phyloP scores from a whole-genome alignment of 2,888 invertebrate genomes.

The Caenorhabditis parvicauda region DNA sequence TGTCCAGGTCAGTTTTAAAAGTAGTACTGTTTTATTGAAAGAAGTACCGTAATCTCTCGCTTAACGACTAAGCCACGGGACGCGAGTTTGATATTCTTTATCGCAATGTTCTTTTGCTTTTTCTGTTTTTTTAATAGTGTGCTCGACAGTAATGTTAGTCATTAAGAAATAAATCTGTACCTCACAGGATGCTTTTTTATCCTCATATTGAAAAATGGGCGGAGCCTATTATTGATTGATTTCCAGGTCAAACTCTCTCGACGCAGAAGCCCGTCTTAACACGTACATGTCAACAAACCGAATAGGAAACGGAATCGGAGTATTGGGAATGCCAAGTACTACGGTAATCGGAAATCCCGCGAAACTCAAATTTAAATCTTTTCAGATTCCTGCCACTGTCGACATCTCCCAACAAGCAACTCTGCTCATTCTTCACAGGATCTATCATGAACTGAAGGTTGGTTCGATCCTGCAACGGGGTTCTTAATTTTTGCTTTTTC shows the following conservation, averaged over 20 bases:
- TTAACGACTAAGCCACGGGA: no score
- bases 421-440: conserved; percentile 54
- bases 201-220: conserved; percentile 1
- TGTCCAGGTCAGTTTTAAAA: no score
- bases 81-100: no score
- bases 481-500: no score
- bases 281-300: conserved; percentile 41
- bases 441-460: conserved; percentile 58
- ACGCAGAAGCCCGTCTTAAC: conserved; percentile 47
- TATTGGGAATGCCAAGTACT: conserved; percentile 13
- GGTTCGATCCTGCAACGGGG: no score
- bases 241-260: conserved; percentile 49
- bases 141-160: no score
- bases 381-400: conserved; percentile 7
- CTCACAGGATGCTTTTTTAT: no score
- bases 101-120: no score
- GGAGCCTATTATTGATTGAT: not conserved
- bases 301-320: conserved; percentile 31
- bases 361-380: not conserved
- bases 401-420: conserved; percentile 57
- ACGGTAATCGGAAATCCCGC: conserved; percentile 1
- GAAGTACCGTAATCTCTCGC: no score
- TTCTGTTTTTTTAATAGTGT: no score
- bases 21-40: not conserved
- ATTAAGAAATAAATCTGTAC: no score